Percentiles rank a stretch among this genome's conserved stretches.
phyloP scores from a whole-genome alignment of 2,888 invertebrate genomes.

The Synanthedon vespiformis region DNA sequence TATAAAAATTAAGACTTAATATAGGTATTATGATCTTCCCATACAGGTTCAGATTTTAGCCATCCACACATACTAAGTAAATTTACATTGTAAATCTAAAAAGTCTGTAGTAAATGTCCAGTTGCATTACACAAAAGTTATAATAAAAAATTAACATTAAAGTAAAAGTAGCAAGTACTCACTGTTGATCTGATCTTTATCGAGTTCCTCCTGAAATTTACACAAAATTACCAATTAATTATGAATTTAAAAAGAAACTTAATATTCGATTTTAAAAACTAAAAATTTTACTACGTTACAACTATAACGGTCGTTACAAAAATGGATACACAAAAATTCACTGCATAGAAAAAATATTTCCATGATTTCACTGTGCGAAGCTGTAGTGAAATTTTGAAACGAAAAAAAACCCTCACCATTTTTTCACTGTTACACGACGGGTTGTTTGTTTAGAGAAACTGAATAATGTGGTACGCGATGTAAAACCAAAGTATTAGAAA shows the following conservation, averaged over 20 bases:
- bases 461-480: constrained; percentile 42
- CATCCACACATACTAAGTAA: too few relatives aligned
- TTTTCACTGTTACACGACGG: constrained; percentile 6
- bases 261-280: background rate
- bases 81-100: too few relatives aligned
- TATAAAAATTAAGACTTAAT: too few relatives aligned
- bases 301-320: background rate
- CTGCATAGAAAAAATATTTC: background rate
- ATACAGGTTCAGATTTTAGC: too few relatives aligned
- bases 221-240: background rate
- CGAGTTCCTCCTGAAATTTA: constrained; percentile 77
- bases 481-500: constrained; percentile 49
- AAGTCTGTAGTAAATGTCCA: too few relatives aligned
- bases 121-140: background rate
- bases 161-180: constrained; percentile 48
- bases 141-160: constrained; percentile 2
- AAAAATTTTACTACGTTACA: background rate
- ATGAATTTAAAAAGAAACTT: background rate
- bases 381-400: constrained; percentile 9
- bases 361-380: constrained; percentile 6
- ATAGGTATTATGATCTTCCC: too few relatives aligned
- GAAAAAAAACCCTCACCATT: constrained; percentile 37
- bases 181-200: constrained; percentile 83
- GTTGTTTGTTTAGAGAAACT: constrained; percentile 27
- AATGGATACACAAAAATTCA: background rate